A percentile compares a stretch with the other conserved stretches of the same genome.
Evolutionary conservation across 1,140 invertebrate species (phyloP).

Genomic region (Drosophila pandora): DNA sequence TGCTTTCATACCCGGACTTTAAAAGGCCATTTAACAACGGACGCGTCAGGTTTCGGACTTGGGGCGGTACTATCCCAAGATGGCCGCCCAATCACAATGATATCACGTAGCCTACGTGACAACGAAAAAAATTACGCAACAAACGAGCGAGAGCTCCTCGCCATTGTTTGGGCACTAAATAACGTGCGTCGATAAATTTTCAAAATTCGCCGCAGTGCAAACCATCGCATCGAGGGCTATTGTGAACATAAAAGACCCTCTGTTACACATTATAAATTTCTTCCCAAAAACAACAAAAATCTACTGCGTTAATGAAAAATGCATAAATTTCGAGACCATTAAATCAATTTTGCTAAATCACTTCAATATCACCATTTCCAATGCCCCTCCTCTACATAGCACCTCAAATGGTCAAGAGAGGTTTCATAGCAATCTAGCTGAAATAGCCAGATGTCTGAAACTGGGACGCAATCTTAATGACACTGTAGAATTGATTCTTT

Average conservation of each 20-base stretch:
- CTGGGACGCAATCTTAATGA: too few species aligned
- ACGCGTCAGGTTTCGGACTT: neutral
- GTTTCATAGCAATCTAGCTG: neutral
- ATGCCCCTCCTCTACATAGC: neutral
- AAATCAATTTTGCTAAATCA: neutral
- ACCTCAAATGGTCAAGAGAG: too few species aligned
- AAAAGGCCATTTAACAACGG: neutral
- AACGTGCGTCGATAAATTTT: neutral
- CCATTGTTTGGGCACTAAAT: neutral
- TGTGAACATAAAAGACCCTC: neutral
- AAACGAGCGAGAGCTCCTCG: neutral
- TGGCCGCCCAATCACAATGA: slow-evolving; percentile 8
- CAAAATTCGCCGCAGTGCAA: neutral
- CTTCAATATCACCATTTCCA: neutral
- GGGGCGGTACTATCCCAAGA: neutral
- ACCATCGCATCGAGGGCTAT: neutral
- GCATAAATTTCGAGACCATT: neutral
- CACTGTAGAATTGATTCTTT: too few species aligned
- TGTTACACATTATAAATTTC: neutral
- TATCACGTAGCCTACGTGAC: neutral
- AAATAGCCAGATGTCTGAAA: too few species aligned
- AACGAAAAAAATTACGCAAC: neutral
- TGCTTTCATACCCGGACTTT: neutral
- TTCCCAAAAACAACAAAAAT: neutral
- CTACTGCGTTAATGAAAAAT: neutral